These are phyloP conservation scores for Zosterops lateralis DNA, from an alignment of 2,113 vertebrate genomes.

Conservation along the genomic window DNA sequence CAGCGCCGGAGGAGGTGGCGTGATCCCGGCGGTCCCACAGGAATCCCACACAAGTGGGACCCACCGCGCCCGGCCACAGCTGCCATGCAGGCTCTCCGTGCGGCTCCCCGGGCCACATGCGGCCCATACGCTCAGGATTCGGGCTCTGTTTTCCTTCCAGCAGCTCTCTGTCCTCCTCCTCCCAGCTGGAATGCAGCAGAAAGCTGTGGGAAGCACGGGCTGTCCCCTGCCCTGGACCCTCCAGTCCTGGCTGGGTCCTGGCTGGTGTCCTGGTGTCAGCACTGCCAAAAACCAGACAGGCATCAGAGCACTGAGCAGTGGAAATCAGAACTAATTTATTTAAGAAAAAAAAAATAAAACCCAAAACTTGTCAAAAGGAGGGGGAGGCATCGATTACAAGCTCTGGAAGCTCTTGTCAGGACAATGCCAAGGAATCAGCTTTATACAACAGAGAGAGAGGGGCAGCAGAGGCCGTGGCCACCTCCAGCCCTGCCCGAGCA, in stretches of 20 bases:
- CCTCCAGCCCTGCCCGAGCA: not conserved
- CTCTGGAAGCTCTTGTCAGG: conserved; percentile 67
- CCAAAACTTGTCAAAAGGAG: conserved; percentile 3
- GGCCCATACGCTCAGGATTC: accelerated
- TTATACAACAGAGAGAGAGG: conserved; percentile 1
- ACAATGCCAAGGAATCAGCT: conserved; percentile 21
- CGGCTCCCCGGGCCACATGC: not conserved
- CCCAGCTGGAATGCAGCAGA: not conserved
- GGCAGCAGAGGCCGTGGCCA: not conserved
- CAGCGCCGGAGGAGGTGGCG: not conserved
- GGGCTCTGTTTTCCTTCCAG: not conserved
- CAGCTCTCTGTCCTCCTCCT: not conserved
- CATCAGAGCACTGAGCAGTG: not conserved
- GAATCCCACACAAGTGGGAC: not conserved
- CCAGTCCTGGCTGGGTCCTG: not conserved
- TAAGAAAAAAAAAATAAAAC: not conserved
- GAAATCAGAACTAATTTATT: conserved; percentile 72
- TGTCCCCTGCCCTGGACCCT: not conserved
- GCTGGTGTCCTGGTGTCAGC: not conserved
- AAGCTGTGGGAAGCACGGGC: accelerated
- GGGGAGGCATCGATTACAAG: conserved; percentile 59
- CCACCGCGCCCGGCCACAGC: accelerated
- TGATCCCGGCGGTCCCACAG: accelerated
- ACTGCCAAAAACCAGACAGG: not conserved
- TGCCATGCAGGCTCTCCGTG: not conserved